Evolutionary conservation across 2,113 vertebrate species (phyloP).

Genomic region (Takifugu bimaculatus): DNA sequence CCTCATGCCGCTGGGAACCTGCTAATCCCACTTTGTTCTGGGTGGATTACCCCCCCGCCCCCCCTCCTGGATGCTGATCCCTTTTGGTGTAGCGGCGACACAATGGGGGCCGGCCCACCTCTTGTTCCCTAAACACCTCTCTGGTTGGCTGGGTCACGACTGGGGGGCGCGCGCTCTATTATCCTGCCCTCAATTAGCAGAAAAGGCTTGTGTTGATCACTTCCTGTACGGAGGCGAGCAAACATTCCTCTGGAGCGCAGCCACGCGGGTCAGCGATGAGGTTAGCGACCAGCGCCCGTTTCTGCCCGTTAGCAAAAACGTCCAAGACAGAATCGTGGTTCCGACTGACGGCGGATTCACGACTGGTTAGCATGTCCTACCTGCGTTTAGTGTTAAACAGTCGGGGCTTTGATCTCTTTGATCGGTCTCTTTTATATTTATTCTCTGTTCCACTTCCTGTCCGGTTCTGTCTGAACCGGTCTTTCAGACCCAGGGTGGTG

Average conservation of each 20-base stretch:
- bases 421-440: too few relatives aligned
- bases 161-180: conserved; percentile 46
- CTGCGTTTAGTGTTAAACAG: too few relatives aligned
- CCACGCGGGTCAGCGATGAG: neutral
- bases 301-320: too few relatives aligned
- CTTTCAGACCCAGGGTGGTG: too few relatives aligned
- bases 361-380: too few relatives aligned
- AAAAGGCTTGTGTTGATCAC: conserved; percentile 60
- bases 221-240: conserved; percentile 61
- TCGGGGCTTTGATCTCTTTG: too few relatives aligned
- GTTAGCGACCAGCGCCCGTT: too few relatives aligned
- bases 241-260: conserved; percentile 16
- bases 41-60: conserved; percentile 52
- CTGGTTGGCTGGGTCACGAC: conserved; percentile 47
- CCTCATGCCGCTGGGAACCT: conserved; percentile 80
- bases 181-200: conserved; percentile 68
- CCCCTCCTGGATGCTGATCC: conserved; percentile 58
- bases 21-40: conserved; percentile 74
- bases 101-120: conserved; percentile 60
- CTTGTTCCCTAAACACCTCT: conserved; percentile 57
- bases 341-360: too few relatives aligned
- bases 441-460: too few relatives aligned
- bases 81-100: conserved; percentile 59
- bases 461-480: too few relatives aligned
- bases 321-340: too few relatives aligned